A percentile compares a stretch with the other conserved stretches of the same genome.
These are phyloP conservation scores for Atta colombica DNA, from an alignment of 1,140 invertebrate species.

Conservation along the genomic window DNA sequence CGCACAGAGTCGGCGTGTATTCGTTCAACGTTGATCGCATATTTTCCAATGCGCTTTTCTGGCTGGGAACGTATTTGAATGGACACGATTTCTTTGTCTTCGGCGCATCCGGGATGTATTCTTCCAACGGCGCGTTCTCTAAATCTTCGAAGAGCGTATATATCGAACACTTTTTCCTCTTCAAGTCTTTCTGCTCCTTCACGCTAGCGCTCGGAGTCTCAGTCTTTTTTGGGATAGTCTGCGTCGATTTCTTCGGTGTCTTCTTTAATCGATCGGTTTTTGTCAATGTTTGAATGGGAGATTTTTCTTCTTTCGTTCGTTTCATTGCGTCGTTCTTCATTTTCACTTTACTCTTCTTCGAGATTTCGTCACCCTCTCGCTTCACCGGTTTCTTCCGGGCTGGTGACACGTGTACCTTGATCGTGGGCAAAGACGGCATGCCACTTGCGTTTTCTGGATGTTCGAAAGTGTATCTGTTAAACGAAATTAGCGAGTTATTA, in stretches of 20 bases:
- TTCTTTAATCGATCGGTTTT: constrained; percentile 29
- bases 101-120: constrained; percentile 75
- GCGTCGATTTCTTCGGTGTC: constrained; percentile 1
- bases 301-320: not conserved
- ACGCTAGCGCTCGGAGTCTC: not conserved
- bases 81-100: constrained; percentile 48
- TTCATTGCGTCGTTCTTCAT: not conserved
- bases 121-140: constrained; percentile 66
- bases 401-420: constrained; percentile 76
- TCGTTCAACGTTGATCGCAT: constrained; percentile 72
- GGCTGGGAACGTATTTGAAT: constrained; percentile 77
- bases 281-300: not conserved
- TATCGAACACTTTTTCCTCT: constrained; percentile 43
- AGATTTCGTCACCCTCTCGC: not conserved
- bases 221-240: constrained; percentile 8
- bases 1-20: constrained; percentile 70
- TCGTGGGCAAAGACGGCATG: constrained; percentile 72
- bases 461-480: constrained; percentile 76
- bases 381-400: constrained; percentile 59
- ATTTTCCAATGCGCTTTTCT: constrained; percentile 74
- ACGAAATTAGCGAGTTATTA: not conserved
- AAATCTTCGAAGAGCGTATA: constrained; percentile 20
- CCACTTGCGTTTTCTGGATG: constrained; percentile 66
- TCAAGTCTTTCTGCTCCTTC: constrained; percentile 6
- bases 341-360: constrained; percentile 36